These are phyloP conservation scores for Petrocephalus microphthalmus DNA, from an alignment of 2,113 vertebrate genomes.

Conservation along the genomic window DNA sequence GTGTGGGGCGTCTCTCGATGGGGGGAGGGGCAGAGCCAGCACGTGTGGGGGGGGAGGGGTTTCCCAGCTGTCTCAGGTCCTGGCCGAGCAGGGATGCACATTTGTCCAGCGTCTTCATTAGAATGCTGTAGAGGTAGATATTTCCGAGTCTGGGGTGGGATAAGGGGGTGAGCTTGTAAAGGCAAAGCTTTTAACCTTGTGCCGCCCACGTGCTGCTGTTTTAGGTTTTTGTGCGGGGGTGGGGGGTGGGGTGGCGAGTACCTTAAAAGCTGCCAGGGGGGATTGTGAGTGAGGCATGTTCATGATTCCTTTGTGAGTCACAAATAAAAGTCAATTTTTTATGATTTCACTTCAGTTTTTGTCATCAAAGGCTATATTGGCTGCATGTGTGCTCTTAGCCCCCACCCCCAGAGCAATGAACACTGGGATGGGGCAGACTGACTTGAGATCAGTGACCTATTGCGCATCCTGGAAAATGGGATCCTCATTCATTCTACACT, in stretches of 20 bases:
- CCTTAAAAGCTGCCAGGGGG: background rate
- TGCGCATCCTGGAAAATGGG: background rate
- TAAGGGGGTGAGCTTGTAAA: background rate
- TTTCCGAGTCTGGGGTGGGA: background rate
- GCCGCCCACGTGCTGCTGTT: background rate
- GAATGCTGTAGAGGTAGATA: background rate
- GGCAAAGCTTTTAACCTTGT: background rate
- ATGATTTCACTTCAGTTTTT: background rate
- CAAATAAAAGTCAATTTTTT: background rate
- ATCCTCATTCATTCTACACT: background rate
- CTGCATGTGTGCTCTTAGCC: background rate
- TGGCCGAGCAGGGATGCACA: background rate
- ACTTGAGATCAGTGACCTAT: background rate
- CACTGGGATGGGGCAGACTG: background rate
- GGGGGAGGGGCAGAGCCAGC: background rate
- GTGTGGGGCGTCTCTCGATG: background rate
- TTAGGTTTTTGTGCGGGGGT: background rate
- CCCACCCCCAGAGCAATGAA: background rate
- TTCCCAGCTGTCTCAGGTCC: background rate
- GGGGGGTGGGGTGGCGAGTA: background rate
- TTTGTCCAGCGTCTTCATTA: background rate
- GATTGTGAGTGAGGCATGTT: background rate
- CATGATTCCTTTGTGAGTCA: background rate
- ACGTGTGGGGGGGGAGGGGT: background rate
- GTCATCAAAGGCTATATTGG: background rate